phyloP scores from a whole-genome alignment of 1,140 invertebrate genomes.

The Sycobia sp. region DNA sequence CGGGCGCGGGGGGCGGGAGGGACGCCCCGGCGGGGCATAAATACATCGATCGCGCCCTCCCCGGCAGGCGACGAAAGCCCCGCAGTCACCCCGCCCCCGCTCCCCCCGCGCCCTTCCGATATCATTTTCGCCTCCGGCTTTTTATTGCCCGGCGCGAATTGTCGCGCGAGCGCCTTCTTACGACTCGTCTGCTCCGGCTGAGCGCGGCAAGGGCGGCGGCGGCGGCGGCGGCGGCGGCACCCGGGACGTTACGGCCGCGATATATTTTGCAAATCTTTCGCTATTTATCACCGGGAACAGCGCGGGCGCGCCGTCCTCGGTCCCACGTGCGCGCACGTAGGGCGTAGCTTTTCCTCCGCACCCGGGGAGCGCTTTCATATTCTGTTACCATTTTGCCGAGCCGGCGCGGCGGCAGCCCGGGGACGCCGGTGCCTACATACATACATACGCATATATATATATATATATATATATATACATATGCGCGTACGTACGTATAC shows the following conservation, averaged over 20 bases:
- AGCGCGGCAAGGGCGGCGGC: not conserved
- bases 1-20: not conserved
- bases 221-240: not conserved
- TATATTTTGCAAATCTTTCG: conserved; percentile 49
- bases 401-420: conserved; percentile 2
- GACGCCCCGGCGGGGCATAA: not conserved
- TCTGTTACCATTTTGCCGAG: conserved; percentile 44
- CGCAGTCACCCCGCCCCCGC: not conserved
- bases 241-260: conserved; percentile 31
- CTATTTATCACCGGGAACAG: conserved; percentile 44
- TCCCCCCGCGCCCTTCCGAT: not conserved
- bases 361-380: conserved; percentile 44
- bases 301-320: conserved; percentile 3
- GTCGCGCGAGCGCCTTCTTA: no score
- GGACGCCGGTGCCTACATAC: not conserved
- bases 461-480: no score
- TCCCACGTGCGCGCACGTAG: conserved; percentile 40
- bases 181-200: conserved; percentile 4
- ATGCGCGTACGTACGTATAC: no score
- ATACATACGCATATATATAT: no score
- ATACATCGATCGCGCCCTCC: not conserved
- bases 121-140: not conserved
- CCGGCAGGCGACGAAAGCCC: not conserved
- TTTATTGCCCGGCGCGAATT: conserved; percentile 14
- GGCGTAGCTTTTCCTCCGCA: conserved; percentile 18